Percentiles rank a stretch among this genome's conserved stretches.
Conservation (phyloP, 2,113 vertebrate genomes). For the Bombycilla garrulus region DNA sequence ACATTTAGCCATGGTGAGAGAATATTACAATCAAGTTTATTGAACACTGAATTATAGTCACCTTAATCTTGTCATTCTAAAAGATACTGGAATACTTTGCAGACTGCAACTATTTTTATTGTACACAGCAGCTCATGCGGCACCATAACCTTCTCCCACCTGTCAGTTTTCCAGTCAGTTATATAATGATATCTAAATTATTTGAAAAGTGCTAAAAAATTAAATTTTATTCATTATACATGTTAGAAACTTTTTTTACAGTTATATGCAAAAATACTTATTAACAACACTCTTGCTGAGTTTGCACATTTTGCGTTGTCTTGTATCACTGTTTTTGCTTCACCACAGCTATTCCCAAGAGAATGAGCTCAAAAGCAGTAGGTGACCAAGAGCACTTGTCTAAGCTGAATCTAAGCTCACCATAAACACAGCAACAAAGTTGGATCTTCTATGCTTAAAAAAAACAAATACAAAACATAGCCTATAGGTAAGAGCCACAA, state of each 20-base stretch:
- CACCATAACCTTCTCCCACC: not conserved
- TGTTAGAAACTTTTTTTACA: not conserved
- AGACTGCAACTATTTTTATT: not conserved
- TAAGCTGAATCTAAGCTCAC: not conserved
- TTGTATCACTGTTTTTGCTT: not conserved
- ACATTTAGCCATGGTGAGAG: not conserved
- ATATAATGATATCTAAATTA: not conserved
- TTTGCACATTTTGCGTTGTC: not conserved
- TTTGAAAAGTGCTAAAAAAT: not conserved
- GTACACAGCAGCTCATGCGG: not conserved
- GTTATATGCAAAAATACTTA: not conserved
- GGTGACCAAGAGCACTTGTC: not conserved
- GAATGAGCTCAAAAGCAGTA: not conserved
- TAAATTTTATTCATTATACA: not conserved
- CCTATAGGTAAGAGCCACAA: not conserved
- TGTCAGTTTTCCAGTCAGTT: not conserved
- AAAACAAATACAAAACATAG: not conserved
- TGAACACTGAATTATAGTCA: not conserved
- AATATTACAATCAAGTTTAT: not conserved
- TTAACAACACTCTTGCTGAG: not conserved
- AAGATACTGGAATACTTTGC: not conserved
- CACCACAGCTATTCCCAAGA: not conserved
- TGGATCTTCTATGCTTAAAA: not conserved
- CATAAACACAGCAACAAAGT: not conserved
- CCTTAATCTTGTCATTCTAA: not conserved